Conservation (phyloP, 2,888 invertebrate genomes). For the Lordiphosa fenestrarum region DNA sequence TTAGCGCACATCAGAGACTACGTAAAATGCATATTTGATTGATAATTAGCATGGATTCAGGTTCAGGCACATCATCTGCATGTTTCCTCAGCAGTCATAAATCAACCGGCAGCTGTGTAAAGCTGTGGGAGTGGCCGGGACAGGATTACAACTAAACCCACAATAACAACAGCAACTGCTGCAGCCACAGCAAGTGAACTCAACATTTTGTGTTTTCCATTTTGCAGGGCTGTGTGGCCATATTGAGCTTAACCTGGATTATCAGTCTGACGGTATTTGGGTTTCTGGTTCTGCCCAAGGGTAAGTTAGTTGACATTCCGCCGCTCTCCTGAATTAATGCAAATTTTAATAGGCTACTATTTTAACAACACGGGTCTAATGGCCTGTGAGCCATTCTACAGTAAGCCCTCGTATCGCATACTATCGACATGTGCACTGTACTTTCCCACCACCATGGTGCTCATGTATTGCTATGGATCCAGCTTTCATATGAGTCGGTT, state of each 20-base stretch:
- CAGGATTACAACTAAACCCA: neutral
- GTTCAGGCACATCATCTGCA: neutral
- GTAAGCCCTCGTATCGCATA: conserved; percentile 86
- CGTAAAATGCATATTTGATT: conserved; percentile 37
- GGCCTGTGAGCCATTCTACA: conserved; percentile 93
- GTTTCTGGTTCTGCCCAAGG: conserved; percentile 89
- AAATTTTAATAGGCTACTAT: conserved; percentile 85
- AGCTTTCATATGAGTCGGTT: conserved; percentile 93
- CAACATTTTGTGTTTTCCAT: conserved; percentile 10
- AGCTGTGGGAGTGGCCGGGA: neutral
- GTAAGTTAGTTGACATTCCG: conserved; percentile 73
- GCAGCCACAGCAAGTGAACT: neutral
- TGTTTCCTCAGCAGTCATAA: conserved; percentile 5
- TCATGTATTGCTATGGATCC: conserved; percentile 95
- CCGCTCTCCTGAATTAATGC: conserved; percentile 1
- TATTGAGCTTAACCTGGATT: conserved; percentile 92
- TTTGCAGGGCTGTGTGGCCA: conserved; percentile 89
- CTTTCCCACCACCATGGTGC: conserved; percentile 94
- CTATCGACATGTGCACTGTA: conserved; percentile 93
- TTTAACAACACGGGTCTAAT: conserved; percentile 92
- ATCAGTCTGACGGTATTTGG: conserved; percentile 91
- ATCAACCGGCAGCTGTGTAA: conserved; percentile 19
- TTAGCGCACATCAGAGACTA: neutral
- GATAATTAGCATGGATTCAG: conserved; percentile 26
- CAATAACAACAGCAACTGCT: neutral